These are phyloP conservation scores for Ormyrus thymus DNA, from an alignment of 2,888 invertebrate genomes.

Conservation along the genomic window DNA sequence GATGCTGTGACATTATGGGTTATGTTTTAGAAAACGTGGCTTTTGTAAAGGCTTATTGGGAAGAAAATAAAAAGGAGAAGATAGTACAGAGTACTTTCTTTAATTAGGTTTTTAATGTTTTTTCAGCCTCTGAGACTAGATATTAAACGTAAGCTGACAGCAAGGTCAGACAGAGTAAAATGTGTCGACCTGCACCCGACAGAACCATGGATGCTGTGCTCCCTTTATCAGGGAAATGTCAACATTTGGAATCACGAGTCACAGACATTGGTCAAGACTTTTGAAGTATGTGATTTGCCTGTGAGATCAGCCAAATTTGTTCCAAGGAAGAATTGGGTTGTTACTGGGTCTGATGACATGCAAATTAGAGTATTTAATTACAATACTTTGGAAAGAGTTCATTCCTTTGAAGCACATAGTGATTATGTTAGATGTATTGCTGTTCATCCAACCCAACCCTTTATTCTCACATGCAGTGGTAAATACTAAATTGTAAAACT, in stretches of 20 bases:
- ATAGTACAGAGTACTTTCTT: neutral
- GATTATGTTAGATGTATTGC: constrained; percentile 98
- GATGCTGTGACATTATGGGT: constrained; percentile 18
- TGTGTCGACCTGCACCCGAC: constrained; percentile 97
- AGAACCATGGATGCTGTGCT: constrained; percentile 98
- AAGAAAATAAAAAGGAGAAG: neutral
- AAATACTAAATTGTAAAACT: constrained; percentile 69
- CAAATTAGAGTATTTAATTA: constrained; percentile 98
- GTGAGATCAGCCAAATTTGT: constrained; percentile 97
- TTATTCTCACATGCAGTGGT: constrained; percentile 97
- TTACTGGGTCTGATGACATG: constrained; percentile 98
- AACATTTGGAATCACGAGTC: constrained; percentile 99
- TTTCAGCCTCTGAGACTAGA: constrained; percentile 94
- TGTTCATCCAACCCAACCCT: constrained; percentile 97
- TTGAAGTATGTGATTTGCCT: constrained; percentile 97
- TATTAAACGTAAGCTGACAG: constrained; percentile 97
- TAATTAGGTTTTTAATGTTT: neutral
- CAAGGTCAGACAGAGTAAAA: constrained; percentile 98
- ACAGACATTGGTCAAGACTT: constrained; percentile 90
- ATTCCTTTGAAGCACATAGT: constrained; percentile 98
- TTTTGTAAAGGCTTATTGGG: neutral
- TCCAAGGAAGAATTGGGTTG: constrained; percentile 98
- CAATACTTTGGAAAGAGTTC: constrained; percentile 96
- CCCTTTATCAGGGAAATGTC: constrained; percentile 97
- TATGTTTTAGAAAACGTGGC: constrained; percentile 44